Percentiles rank a stretch among this genome's conserved stretches.
Evolutionary conservation across 2,113 vertebrate species (phyloP).

Genomic region (Planiliza haematocheilus): DNA sequence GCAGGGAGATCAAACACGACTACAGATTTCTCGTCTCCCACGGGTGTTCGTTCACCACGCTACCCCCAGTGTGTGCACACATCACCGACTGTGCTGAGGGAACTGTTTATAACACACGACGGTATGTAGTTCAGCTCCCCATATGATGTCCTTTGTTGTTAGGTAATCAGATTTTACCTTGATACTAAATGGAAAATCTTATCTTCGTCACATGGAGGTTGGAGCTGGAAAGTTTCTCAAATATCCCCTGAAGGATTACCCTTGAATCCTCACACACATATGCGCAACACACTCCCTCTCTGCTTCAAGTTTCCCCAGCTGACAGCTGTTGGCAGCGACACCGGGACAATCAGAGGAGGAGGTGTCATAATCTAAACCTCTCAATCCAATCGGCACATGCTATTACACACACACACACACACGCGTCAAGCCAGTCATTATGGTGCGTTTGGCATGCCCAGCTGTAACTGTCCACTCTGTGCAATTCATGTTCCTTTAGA

Average conservation of each 20-base stretch:
- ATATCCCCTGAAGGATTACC: conserved; percentile 7
- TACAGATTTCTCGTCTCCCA: conserved; percentile 15
- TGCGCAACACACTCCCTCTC: conserved; percentile 4
- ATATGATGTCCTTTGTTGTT: not conserved
- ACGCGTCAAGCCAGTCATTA: conserved; percentile 24
- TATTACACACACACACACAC: conserved; percentile 10
- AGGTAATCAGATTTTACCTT: conserved; percentile 8
- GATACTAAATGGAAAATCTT: not conserved
- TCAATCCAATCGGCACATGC: conserved; percentile 32
- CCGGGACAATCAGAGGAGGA: conserved; percentile 41
- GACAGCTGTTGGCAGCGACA: conserved; percentile 56
- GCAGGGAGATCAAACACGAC: conserved; percentile 3
- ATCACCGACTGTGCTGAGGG: conserved; percentile 5
- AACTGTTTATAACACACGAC: not conserved
- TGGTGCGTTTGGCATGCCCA: conserved; percentile 29
- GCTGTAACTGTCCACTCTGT: conserved; percentile 27
- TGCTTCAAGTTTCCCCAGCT: conserved; percentile 41
- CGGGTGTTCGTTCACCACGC: not conserved
- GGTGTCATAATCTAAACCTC: conserved; percentile 41
- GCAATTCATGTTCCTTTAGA: conserved; percentile 12
- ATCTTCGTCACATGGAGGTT: not conserved
- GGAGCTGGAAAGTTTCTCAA: conserved; percentile 19
- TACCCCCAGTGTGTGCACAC: not conserved
- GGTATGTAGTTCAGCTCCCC: not conserved
- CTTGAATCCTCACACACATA: conserved; percentile 26